phyloP scores from a whole-genome alignment of 2,113 vertebrate genomes.

The Irena cyanogastra region DNA sequence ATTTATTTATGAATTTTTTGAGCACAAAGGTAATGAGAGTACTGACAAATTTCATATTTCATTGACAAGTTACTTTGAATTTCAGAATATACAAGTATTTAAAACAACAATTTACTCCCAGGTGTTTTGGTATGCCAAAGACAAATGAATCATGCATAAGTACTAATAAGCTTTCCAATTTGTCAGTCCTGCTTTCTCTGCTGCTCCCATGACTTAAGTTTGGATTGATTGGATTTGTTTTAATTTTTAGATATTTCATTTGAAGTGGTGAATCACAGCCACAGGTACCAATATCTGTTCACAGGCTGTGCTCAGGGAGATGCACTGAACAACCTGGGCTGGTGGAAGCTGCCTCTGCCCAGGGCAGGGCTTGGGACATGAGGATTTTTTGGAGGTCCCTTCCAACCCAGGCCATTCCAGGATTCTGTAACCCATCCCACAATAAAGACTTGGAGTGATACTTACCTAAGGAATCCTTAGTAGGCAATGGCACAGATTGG shows the following conservation, averaged over 20 bases:
- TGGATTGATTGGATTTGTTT: not conserved
- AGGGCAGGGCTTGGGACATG: not conserved
- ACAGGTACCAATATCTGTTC: not conserved
- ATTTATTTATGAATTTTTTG: not conserved
- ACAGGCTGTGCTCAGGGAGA: not conserved
- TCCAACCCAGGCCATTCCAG: not conserved
- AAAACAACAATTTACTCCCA: conserved; percentile 33
- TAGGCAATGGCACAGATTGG: not conserved
- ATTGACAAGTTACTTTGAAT: conserved; percentile 65
- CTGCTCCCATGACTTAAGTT: not conserved
- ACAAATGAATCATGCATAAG: not conserved
- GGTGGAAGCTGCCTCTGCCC: not conserved
- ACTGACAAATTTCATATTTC: conserved; percentile 52
- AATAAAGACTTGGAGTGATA: not conserved
- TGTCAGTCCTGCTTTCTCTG: not conserved
- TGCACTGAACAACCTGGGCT: not conserved
- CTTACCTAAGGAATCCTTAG: not conserved
- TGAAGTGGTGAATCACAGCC: not conserved
- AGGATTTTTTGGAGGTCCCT: not conserved
- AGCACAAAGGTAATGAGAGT: not conserved
- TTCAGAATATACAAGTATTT: conserved; percentile 61
- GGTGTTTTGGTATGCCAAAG: conserved; percentile 13
- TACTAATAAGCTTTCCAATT: not conserved
- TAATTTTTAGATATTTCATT: not conserved
- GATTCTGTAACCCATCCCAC: not conserved